Evolutionary conservation across 2,797 vertebrate genomes (phyloP).

Genomic region (Lepilemur ruficaudatus): DNA sequence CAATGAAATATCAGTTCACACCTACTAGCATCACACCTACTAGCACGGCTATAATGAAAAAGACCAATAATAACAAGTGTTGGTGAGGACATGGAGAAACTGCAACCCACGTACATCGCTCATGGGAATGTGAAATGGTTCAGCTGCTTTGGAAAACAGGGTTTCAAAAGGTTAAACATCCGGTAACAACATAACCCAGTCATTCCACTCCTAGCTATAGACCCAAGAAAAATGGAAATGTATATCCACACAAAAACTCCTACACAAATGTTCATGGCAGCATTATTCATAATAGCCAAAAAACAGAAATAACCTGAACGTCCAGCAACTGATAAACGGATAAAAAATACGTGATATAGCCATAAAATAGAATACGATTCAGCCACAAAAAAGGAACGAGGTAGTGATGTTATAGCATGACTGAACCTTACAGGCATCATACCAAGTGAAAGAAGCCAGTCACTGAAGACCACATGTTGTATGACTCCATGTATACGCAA

Average conservation of each 20-base stretch:
- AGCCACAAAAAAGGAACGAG: background rate
- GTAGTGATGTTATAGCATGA: background rate
- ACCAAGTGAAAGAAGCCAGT: background rate
- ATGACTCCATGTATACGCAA: background rate
- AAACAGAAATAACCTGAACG: background rate
- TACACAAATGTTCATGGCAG: background rate
- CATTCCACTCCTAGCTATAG: background rate
- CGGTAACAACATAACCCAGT: background rate
- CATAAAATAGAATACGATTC: background rate
- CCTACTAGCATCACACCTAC: background rate
- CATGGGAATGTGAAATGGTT: background rate
- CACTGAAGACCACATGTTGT: background rate
- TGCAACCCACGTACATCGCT: background rate
- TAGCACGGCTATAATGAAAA: background rate
- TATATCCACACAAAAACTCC: background rate
- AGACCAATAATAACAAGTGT: background rate
- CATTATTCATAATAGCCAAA: background rate
- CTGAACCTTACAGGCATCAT: background rate
- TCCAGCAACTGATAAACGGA: background rate
- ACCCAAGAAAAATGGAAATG: background rate
- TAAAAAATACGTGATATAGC: background rate
- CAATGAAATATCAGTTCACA: background rate
- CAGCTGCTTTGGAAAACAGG: background rate
- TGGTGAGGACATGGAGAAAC: background rate
- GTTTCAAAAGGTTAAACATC: background rate